These are phyloP conservation scores for Lutraria rhynchaena DNA, from an alignment of 1,140 invertebrate genomes.

Conservation along the genomic window DNA sequence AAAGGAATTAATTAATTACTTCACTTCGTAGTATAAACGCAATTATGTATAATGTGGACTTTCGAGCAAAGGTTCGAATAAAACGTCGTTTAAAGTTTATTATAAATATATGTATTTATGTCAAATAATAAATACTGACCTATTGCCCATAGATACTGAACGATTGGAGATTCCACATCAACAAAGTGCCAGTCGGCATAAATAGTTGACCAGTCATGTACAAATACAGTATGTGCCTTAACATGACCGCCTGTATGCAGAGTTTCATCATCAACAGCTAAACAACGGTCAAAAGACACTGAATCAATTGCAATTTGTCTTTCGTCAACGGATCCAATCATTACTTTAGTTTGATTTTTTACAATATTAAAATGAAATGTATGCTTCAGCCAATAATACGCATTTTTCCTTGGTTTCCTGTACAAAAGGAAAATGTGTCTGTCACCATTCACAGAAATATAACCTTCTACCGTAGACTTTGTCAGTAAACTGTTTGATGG, in stretches of 20 bases:
- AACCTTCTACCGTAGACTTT: slow-evolving; percentile 1
- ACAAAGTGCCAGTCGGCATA: slow-evolving; percentile 7
- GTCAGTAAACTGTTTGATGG: too few species aligned
- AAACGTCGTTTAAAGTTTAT: too few species aligned
- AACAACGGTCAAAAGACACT: too few species aligned
- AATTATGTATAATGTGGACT: too few species aligned
- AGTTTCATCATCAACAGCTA: too few species aligned
- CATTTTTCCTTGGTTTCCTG: background rate
- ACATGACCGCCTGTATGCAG: too few species aligned
- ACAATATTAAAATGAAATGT: background rate
- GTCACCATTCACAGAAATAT: background rate
- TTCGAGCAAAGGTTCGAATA: too few species aligned
- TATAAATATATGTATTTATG: too few species aligned
- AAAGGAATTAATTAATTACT: too few species aligned
- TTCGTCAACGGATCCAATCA: slow-evolving; percentile 2
- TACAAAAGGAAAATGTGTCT: slow-evolving; percentile 17
- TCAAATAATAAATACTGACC: too few species aligned
- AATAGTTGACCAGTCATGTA: slow-evolving; percentile 23
- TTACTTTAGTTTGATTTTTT: background rate
- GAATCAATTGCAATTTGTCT: too few species aligned
- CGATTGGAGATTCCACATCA: slow-evolving; percentile 53
- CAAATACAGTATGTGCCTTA: slow-evolving; percentile 14
- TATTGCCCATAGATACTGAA: slow-evolving; percentile 62
- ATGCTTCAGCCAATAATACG: slow-evolving; percentile 5
- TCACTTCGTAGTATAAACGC: too few species aligned